phyloP scores from a whole-genome alignment of 2,797 vertebrate genomes.

The Hippopotamyrus pictus region DNA sequence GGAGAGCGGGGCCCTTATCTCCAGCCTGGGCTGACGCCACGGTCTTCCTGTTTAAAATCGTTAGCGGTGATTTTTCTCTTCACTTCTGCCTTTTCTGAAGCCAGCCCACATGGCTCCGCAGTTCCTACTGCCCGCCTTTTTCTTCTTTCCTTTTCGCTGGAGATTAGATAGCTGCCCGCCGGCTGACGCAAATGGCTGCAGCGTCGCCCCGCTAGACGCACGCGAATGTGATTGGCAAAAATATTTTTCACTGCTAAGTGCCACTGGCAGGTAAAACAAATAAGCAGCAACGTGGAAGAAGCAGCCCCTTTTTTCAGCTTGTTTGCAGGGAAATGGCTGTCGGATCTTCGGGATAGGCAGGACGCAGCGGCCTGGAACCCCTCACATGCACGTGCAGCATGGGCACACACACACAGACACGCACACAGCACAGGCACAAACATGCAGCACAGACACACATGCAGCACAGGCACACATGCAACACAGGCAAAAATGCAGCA shows the following conservation, averaged over 20 bases:
- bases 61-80: slow-evolving; percentile 71
- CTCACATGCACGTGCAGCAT: neutral
- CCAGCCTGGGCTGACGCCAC: slow-evolving; percentile 83
- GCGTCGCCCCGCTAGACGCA: slow-evolving; percentile 33
- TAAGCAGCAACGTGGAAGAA: slow-evolving; percentile 10
- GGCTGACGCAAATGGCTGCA: slow-evolving; percentile 44
- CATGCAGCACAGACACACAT: too few species aligned
- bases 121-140: slow-evolving; percentile 50
- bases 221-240: slow-evolving; percentile 35
- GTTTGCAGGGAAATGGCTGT: slow-evolving; percentile 31
- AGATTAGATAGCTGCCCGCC: slow-evolving; percentile 58
- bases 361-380: neutral
- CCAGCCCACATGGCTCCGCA: slow-evolving; percentile 39
- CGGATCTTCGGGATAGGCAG: slow-evolving; percentile 14
- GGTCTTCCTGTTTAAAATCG: slow-evolving; percentile 96
- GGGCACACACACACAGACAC: neutral
- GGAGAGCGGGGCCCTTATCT: slow-evolving; percentile 77
- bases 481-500: neutral
- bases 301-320: slow-evolving; percentile 33
- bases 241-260: slow-evolving; percentile 21
- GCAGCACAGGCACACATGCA: neutral
- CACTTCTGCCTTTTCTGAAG: slow-evolving; percentile 57
- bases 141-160: slow-evolving; percentile 55
- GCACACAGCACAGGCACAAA: neutral
- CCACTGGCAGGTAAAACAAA: slow-evolving; percentile 29